These are phyloP conservation scores for Gonatopus flavifemur DNA, from an alignment of 1,140 invertebrate species.

Conservation along the genomic window DNA sequence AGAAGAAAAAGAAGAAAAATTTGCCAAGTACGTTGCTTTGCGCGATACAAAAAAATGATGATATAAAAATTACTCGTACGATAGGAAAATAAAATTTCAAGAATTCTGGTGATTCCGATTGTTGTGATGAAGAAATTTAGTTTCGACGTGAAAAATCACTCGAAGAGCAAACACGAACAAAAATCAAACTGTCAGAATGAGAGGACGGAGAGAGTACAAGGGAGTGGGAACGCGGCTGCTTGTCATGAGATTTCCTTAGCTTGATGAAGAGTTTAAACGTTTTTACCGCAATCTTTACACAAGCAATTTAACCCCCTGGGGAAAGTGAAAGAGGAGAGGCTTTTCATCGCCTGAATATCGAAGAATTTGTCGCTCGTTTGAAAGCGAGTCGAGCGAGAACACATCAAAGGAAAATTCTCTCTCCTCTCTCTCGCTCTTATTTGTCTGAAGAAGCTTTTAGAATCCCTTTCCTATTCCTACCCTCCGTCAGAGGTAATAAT, in stretches of 20 bases:
- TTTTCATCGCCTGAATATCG: slow-evolving; percentile 58
- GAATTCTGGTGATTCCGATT: no score
- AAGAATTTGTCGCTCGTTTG: slow-evolving; percentile 58
- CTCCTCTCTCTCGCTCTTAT: slow-evolving; percentile 17
- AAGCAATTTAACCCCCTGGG: slow-evolving; percentile 24
- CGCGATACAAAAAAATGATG: no score
- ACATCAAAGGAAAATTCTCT: slow-evolving; percentile 51
- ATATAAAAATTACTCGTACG: no score
- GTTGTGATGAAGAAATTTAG: no score
- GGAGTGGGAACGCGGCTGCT: background rate
- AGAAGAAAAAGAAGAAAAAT: no score
- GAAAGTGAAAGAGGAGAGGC: slow-evolving; percentile 43
- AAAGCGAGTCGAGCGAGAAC: slow-evolving; percentile 42
- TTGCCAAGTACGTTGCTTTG: no score
- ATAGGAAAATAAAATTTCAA: no score
- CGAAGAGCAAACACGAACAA: no score
- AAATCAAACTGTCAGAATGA: background rate
- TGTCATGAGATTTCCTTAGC: background rate
- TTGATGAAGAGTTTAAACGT: slow-evolving; percentile 28
- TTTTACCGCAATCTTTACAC: slow-evolving; percentile 26
- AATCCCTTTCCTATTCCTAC: background rate
- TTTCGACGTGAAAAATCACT: no score
- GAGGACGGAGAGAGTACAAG: background rate
- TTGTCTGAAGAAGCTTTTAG: background rate
- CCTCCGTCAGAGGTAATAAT: slow-evolving; percentile 45